Conservation (phyloP, 2,797 vertebrate genomes). For the Esox lucius region DNA sequence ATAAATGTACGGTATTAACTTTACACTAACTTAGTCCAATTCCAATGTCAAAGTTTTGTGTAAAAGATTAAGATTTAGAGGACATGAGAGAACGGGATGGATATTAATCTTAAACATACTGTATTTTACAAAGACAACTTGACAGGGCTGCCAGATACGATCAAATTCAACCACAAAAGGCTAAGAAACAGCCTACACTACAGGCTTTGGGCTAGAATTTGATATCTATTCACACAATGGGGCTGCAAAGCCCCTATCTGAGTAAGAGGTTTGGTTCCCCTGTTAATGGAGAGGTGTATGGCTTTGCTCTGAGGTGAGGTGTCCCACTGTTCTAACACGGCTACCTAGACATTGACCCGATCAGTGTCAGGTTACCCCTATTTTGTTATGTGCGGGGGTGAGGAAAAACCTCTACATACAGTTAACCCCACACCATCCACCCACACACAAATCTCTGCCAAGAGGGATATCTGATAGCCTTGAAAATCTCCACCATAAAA, state of each 20-base stretch:
- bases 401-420: slow-evolving; percentile 30
- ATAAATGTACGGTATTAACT: neutral
- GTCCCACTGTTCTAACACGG: slow-evolving; percentile 1
- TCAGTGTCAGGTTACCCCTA: slow-evolving; percentile 14
- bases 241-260: slow-evolving; percentile 9
- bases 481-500: slow-evolving; percentile 24
- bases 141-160: neutral
- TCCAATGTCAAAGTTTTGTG: neutral
- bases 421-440: neutral
- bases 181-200: neutral
- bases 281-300: slow-evolving; percentile 8
- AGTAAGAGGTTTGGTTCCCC: slow-evolving; percentile 4
- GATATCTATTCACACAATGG: slow-evolving; percentile 13
- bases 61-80: neutral
- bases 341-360: slow-evolving; percentile 4
- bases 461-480: slow-evolving; percentile 37
- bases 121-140: neutral
- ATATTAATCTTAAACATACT: slow-evolving; percentile 1
- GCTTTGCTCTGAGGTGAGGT: neutral
- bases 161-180: slow-evolving; percentile 7
- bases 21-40: neutral
- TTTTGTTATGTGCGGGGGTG: slow-evolving; percentile 4
- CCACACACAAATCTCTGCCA: slow-evolving; percentile 10
- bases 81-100: neutral
- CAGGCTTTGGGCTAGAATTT: slow-evolving; percentile 23